These are phyloP conservation scores for Boulengeromyrus knoepffleri DNA, from an alignment of 2,113 vertebrate genomes.

Conservation along the genomic window DNA sequence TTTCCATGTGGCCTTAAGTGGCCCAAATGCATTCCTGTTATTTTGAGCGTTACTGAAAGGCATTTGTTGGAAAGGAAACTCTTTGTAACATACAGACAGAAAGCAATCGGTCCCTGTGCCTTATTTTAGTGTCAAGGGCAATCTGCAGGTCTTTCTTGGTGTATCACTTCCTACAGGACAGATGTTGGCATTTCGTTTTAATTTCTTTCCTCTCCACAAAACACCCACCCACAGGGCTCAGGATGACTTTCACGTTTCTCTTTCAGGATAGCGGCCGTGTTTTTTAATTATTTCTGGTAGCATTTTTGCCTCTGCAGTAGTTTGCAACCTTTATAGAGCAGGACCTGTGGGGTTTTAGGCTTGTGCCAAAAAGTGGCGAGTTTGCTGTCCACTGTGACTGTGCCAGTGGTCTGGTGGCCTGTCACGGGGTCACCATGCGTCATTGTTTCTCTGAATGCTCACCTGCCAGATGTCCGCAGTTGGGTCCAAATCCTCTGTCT, in stretches of 20 bases:
- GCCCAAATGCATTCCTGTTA: neutral
- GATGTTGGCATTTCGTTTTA: neutral
- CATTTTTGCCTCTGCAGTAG: neutral
- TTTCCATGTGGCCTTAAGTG: neutral
- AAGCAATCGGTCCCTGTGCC: neutral
- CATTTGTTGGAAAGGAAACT: neutral
- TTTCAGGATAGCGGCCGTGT: neutral
- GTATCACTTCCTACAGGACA: neutral
- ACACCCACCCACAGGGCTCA: neutral
- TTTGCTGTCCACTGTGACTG: neutral
- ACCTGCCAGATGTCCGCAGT: neutral
- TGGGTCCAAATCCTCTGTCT: neutral
- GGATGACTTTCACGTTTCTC: neutral
- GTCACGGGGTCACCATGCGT: neutral
- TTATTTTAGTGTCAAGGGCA: neutral
- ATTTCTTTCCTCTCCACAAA: neutral
- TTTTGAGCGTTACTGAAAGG: neutral
- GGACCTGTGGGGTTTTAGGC: neutral
- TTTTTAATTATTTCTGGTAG: neutral
- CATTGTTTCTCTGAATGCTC: neutral
- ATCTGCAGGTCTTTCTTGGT: neutral
- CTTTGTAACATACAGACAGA: neutral
- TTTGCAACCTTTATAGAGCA: neutral
- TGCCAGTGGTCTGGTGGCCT: neutral
- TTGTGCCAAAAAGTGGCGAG: neutral